Base-by-base conservation (phyloP, 2,113 vertebrate genomes). In the Acanthisitta chloris region DNA sequence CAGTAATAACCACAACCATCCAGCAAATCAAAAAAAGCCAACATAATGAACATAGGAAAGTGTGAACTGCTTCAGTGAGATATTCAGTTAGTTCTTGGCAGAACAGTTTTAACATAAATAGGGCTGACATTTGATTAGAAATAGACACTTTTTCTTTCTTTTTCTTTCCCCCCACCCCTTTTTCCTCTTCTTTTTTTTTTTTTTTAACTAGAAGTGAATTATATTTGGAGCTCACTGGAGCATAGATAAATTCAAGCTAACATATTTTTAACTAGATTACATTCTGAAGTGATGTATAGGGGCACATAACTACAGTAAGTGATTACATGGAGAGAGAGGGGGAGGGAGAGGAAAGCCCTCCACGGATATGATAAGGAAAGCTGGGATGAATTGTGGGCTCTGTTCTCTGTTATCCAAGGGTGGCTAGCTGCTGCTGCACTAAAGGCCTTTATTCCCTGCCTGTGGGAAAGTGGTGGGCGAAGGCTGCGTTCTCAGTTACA, bases 391-490 rank as follows among this genome's bases (percentile, higher is more conserved):
- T 97, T 97, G 96, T 94, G 88, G 88, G 64, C 97, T 98, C 97
- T 98, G 97, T 98, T 98, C 97, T 97, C 97, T 96, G 97, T 98
- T 97, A 98, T 98, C 97, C 92, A 97, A 97, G 97, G 90, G 93
- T 86, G 66, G 91, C 94, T 98, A 97, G 98, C 97, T 98, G 97
- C 96, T 96, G 88, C 97, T 65, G 97, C 97, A 98, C 98, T 98
- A 97, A 98, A 98, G 98, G 97, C 96, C 98, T 98, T 98, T 98
- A 98, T 98, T 98, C 97, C 86, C 84, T 57, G 98, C 97, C 97
- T 98, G 98, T 98, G 98, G 98, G 98, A 98, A 98, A 98, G 98
- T 96, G 97, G 98, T 98, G 98, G 98, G 98, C 97, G 98, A 98
- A 96, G 85, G 67, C 95, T 95, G 94, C 57, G 12, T 88, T 97